Percentiles rank a stretch among this genome's conserved stretches.
These are phyloP conservation scores for Syncerus caffer DNA, from an alignment of 2,797 vertebrate species.

Conservation along the genomic window DNA sequence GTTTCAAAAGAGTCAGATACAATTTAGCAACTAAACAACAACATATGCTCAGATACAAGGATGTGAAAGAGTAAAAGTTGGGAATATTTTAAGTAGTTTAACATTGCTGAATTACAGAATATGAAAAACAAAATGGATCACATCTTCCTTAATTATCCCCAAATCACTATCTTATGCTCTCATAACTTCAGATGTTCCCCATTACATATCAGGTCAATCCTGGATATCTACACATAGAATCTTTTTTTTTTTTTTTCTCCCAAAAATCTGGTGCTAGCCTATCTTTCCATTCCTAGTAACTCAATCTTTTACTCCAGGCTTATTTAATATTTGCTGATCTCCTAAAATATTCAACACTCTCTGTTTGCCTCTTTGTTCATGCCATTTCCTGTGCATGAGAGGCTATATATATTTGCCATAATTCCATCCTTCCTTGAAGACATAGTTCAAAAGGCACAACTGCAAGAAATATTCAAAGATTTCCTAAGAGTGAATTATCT, in stretches of 20 bases:
- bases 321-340: neutral
- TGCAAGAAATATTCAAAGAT: neutral
- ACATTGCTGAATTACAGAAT: neutral
- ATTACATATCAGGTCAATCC: neutral
- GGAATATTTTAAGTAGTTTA: neutral
- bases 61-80: neutral
- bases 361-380: neutral
- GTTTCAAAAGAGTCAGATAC: neutral
- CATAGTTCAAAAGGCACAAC: neutral
- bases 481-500: neutral
- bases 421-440: neutral
- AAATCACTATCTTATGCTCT: neutral
- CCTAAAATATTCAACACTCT: neutral
- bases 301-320: neutral
- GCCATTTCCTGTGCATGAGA: neutral
- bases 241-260: rapidly evolving
- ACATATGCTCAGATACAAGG: neutral
- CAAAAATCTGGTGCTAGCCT: neutral
- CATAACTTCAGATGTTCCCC: neutral
- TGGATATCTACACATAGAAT: neutral
- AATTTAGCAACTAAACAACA: neutral
- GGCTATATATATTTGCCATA: neutral
- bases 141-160: neutral
- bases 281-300: neutral
- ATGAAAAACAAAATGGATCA: neutral